Evolutionary conservation across 2,888 invertebrate genomes (phyloP).

Genomic region (Hermaeophaga mercurialis): DNA sequence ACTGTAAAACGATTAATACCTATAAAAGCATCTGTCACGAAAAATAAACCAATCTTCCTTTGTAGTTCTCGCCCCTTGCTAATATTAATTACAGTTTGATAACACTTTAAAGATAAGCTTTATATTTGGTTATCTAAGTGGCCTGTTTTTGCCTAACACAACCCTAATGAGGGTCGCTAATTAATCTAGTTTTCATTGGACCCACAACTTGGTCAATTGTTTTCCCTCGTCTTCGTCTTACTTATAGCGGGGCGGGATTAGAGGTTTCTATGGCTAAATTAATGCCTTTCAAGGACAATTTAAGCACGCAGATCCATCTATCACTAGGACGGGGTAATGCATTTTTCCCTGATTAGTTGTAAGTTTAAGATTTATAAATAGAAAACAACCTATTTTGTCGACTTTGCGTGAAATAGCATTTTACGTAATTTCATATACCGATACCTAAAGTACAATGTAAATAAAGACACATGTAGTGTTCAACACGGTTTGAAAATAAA

Average conservation of each 20-base stretch:
- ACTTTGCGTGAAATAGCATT: too few relatives aligned
- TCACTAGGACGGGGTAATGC: constrained; percentile 1
- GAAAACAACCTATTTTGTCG: too few relatives aligned
- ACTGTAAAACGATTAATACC: too few relatives aligned
- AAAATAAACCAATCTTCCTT: too few relatives aligned
- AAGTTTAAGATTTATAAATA: too few relatives aligned
- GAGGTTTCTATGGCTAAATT: constrained; percentile 18
- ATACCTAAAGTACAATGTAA: too few relatives aligned
- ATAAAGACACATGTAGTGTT: too few relatives aligned
- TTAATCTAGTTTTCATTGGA: constrained; percentile 26
- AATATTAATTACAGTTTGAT: constrained; percentile 16
- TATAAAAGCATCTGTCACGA: too few relatives aligned
- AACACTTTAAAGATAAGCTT: constrained; percentile 10
- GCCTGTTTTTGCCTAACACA: constrained; percentile 17
- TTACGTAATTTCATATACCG: too few relatives aligned
- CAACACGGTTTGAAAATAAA: too few relatives aligned
- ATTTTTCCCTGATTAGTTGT: too few relatives aligned
- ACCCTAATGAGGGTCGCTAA: constrained; percentile 25
- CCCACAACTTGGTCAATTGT: constrained; percentile 28
- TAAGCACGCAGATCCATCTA: constrained; percentile 10
- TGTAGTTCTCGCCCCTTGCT: background rate
- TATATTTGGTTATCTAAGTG: constrained; percentile 15
- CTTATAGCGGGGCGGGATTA: constrained; percentile 10
- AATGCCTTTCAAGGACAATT: constrained; percentile 22
- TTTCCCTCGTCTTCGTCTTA: constrained; percentile 25